Evolutionary conservation across 2,113 vertebrate genomes (phyloP), one percentile per base, ranked within the genome.

Genomic region (Myrmecophaga tridactyla): DNA sequence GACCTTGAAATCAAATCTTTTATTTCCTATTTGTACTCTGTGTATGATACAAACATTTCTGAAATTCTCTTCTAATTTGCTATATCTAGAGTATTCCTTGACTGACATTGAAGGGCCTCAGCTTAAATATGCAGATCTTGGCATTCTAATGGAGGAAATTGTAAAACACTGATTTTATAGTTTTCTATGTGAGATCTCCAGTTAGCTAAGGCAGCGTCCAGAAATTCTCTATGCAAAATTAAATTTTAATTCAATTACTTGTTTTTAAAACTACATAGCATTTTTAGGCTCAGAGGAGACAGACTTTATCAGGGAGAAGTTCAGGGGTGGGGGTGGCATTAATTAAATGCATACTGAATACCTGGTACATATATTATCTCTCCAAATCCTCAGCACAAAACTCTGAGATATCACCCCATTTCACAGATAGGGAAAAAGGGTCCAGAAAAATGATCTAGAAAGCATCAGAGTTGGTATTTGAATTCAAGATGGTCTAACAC

Each of bases 251-350:
- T 87, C 21, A 90, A 8, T 70, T 92, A 15, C 76, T 18, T 72
- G n/a, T 76, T 89, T 97, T 93, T 63, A 86, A 95, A 90, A 34
- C 15, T 85, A 43, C 3, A 43, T 41, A 88, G 14, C 15, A 77
- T 14, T 76, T 89, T 73, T 21, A 65, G 29, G 2, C 29, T 85
- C 41, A 23, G 21, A 92, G 9, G n/a, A 63, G 6, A 34, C 34
- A n/a, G 23, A 21, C 63, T 92, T 76, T 72, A 27, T 41, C 41
- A 70, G 1, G 0, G 23, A 36, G 89, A 80, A 65, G 29, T 14
- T 4, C 10, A n/a, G 27, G 11, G 41, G 23, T 5, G 15, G 18
- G 51, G 11, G 14, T 20, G 21, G 60, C 39, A 15, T n/a, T 60
- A 25, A 60, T 11, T 72, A 20, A 43, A 27, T n/a, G 29, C 13